A percentile compares a stretch with the other conserved stretches of the same genome.
phyloP scores from a whole-genome alignment of 2,797 vertebrate species.

The Pygocentrus nattereri region DNA sequence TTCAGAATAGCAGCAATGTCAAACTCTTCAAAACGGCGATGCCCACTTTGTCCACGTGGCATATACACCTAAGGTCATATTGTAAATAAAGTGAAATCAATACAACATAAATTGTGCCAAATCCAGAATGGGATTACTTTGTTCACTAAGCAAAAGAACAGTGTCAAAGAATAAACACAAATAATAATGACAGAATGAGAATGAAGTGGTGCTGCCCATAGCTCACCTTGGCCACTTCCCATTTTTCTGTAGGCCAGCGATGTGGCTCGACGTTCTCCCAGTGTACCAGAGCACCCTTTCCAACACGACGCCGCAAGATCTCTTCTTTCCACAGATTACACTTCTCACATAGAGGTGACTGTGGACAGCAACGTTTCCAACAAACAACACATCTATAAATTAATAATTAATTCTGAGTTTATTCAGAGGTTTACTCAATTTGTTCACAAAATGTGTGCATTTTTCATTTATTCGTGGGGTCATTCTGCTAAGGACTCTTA shows the following conservation, averaged over 20 bases:
- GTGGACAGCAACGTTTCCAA: not conserved
- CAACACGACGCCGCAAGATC: conserved; percentile 47
- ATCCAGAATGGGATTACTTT: too few relatives aligned
- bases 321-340: conserved; percentile 58
- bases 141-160: not conserved
- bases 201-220: not conserved
- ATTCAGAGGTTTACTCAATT: too few relatives aligned
- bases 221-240: conserved; percentile 71
- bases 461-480: too few relatives aligned
- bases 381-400: not conserved
- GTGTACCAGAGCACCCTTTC: not conserved
- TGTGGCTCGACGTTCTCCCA: conserved; percentile 61
- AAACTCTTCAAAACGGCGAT: conserved; percentile 57
- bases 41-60: conserved; percentile 47
- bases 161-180: not conserved
- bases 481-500: too few relatives aligned
- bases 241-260: conserved; percentile 64
- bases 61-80: conserved; percentile 62
- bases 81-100: not conserved
- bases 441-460: too few relatives aligned
- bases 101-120: not conserved
- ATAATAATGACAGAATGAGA: not conserved
- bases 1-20: conserved; percentile 66
- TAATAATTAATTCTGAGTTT: not conserved
- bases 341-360: conserved; percentile 45